Percentiles rank a stretch among this genome's conserved stretches.
phyloP scores from a whole-genome alignment of 2,113 vertebrate genomes.

The Macquaria australasica region DNA sequence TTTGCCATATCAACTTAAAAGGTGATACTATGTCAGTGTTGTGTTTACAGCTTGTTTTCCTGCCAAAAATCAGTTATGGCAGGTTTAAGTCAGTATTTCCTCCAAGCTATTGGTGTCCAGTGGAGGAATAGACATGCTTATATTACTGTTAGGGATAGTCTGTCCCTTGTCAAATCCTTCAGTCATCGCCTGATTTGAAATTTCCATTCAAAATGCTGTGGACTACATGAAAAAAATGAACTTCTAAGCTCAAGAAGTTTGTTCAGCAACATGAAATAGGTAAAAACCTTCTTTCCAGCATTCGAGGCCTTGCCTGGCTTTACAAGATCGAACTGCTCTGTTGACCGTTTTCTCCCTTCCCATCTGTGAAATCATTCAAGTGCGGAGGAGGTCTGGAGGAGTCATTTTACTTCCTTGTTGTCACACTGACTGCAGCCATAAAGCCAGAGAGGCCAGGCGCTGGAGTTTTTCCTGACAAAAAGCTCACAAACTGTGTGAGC shows the following conservation, averaged over 20 bases:
- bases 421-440: conserved; percentile 43
- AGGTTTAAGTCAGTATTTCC: not conserved
- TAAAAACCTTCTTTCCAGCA: conserved; percentile 4
- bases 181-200: not conserved
- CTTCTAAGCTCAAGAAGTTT: not conserved
- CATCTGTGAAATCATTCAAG: conserved; percentile 75
- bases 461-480: conserved; percentile 6
- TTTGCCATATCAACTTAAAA: not conserved
- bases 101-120: not conserved
- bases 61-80: no score
- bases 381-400: conserved; percentile 66
- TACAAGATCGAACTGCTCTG: conserved; percentile 40
- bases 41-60: not conserved
- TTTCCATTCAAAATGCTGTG: not conserved
- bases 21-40: not conserved
- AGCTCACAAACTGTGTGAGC: not conserved
- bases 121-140: not conserved
- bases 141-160: not conserved
- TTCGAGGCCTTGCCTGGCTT: conserved; percentile 15
- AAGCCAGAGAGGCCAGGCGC: conserved; percentile 34
- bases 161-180: not conserved
- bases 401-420: conserved; percentile 70
- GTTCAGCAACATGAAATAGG: not conserved
- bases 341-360: conserved; percentile 36
- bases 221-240: no score